These are phyloP conservation scores for Caenorhabditis remanei DNA, from an alignment of 1,140 invertebrate species.

Conservation along the genomic window DNA sequence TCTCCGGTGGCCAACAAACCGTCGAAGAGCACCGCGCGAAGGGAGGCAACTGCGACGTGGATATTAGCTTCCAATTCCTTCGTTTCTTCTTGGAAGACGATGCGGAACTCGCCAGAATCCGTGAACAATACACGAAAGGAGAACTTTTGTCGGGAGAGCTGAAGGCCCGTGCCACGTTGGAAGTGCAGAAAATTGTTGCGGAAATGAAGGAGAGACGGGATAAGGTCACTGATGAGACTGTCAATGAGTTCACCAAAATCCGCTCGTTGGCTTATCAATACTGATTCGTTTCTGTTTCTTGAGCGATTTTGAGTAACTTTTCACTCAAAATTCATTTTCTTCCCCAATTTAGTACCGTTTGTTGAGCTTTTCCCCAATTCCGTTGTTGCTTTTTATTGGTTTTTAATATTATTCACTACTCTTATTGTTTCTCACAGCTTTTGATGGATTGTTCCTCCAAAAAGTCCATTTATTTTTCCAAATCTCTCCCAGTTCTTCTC, in stretches of 20 bases:
- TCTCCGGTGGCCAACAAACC: slow-evolving; percentile 93
- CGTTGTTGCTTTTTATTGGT: neutral
- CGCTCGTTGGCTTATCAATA: slow-evolving; percentile 83
- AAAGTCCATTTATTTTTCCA: neutral
- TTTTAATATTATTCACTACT: neutral
- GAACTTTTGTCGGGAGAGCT: slow-evolving; percentile 92
- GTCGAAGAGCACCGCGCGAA: slow-evolving; percentile 88
- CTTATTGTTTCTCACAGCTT: neutral
- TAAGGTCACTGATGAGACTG: slow-evolving; percentile 87
- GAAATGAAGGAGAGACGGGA: slow-evolving; percentile 87
- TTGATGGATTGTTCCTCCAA: neutral
- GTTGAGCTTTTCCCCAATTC: neutral
- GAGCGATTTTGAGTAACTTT: no score
- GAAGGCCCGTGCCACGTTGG: slow-evolving; percentile 90
- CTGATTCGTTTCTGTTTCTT: no score
- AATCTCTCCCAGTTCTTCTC: neutral
- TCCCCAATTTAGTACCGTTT: neutral
- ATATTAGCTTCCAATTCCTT: slow-evolving; percentile 95
- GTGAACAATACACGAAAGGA: slow-evolving; percentile 88
- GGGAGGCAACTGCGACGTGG: slow-evolving; percentile 95
- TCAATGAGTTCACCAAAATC: slow-evolving; percentile 88
- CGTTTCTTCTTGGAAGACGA: slow-evolving; percentile 96
- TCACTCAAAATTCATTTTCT: neutral
- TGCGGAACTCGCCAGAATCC: slow-evolving; percentile 86
- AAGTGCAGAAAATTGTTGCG: slow-evolving; percentile 84